These are phyloP conservation scores for cattle (Bos taurus) DNA, from an alignment of 2,113 vertebrate genomes.

Conservation along the genomic window ARS-UCD2.0 NC_037347.1:34057501-34058000, in stretches of 20 bases:
- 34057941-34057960: background rate
- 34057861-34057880: background rate
- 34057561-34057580: background rate
- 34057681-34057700: background rate
- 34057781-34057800: background rate
- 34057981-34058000: background rate
- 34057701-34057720: background rate
- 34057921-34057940: background rate
- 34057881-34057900: conserved; percentile 3
- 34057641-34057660: background rate
- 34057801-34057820: background rate
- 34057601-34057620: background rate
- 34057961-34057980: background rate
- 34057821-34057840: background rate
- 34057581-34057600: background rate
- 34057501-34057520: background rate
- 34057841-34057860: background rate
- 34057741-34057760: background rate
- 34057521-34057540: background rate
- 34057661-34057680: background rate
- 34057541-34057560: background rate
- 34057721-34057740: background rate
- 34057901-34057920: background rate
- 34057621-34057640: background rate
- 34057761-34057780: background rate